Evolutionary conservation across 2,113 vertebrate species (phyloP).

Genomic region (Urocynchramus pylzowi): DNA sequence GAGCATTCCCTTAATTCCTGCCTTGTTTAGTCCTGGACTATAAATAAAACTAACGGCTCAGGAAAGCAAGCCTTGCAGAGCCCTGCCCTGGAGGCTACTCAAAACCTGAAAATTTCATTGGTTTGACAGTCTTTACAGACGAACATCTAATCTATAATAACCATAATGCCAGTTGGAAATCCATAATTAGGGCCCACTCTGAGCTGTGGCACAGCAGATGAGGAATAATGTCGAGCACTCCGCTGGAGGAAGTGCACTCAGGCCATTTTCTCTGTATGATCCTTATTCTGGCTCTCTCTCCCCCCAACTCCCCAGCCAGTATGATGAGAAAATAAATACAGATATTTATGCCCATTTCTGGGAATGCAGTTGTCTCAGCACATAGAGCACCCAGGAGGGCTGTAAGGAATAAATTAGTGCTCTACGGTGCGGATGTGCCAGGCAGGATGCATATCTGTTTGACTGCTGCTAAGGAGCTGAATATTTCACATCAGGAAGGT

Average conservation of each 20-base stretch:
- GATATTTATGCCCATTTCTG: constrained; percentile 19
- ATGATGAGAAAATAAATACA: constrained; percentile 54
- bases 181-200: constrained; percentile 60
- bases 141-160: constrained; percentile 46
- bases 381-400: background rate
- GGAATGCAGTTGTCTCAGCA: constrained; percentile 23
- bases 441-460: background rate
- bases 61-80: constrained; percentile 2
- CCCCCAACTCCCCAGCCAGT: background rate
- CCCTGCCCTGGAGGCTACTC: constrained; percentile 20
- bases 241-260: background rate
- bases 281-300: constrained; percentile 6
- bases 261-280: constrained; percentile 28
- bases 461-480: constrained; percentile 1
- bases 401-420: constrained; percentile 9
- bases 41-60: constrained; percentile 47
- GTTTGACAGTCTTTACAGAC: constrained; percentile 24
- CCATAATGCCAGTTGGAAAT: constrained; percentile 60
- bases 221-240: background rate
- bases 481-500: background rate
- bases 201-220: constrained; percentile 15
- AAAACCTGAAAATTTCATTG: constrained; percentile 16
- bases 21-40: constrained; percentile 48
- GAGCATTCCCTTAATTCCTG: constrained; percentile 62
- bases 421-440: background rate